Percentiles rank a stretch among this genome's conserved stretches.
phyloP scores from a whole-genome alignment of 2,113 vertebrate genomes.

The Maccullochella peelii region DNA sequence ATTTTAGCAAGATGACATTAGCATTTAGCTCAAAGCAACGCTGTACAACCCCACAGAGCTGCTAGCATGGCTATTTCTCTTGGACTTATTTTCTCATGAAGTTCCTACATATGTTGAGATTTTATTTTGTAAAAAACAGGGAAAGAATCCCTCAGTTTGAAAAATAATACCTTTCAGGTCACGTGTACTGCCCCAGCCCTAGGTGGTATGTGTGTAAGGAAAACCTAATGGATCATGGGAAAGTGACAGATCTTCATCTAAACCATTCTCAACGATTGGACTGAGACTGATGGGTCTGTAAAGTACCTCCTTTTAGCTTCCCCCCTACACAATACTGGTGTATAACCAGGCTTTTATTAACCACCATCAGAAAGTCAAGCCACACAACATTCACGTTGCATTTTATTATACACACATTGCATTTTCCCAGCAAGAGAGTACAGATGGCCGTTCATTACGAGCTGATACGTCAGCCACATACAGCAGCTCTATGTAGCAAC shows the following conservation, averaged over 20 bases:
- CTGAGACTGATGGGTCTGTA: constrained; percentile 26
- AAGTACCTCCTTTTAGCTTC: constrained; percentile 37
- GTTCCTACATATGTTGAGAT: not conserved
- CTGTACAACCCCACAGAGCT: not conserved
- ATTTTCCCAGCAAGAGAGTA: constrained; percentile 21
- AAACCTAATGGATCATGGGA: constrained; percentile 5
- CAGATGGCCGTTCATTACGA: constrained; percentile 37
- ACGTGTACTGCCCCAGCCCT: not conserved
- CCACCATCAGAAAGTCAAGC: constrained; percentile 8
- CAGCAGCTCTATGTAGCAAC: constrained; percentile 34
- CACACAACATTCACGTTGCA: not conserved
- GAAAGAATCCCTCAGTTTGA: not conserved
- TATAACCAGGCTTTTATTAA: constrained; percentile 1
- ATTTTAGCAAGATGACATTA: not conserved
- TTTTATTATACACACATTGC: constrained; percentile 3
- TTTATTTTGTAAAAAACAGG: not conserved
- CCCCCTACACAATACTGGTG: not conserved
- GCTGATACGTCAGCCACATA: constrained; percentile 24
- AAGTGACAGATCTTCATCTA: constrained; percentile 29
- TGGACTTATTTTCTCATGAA: not conserved
- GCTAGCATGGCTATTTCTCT: not conserved
- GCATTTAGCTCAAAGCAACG: not conserved
- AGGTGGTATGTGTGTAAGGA: not conserved
- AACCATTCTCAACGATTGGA: constrained; percentile 28
- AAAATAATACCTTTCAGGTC: not conserved